phyloP scores from a whole-genome alignment of 2,888 invertebrate species.

The Lymantria dispar region DNA sequence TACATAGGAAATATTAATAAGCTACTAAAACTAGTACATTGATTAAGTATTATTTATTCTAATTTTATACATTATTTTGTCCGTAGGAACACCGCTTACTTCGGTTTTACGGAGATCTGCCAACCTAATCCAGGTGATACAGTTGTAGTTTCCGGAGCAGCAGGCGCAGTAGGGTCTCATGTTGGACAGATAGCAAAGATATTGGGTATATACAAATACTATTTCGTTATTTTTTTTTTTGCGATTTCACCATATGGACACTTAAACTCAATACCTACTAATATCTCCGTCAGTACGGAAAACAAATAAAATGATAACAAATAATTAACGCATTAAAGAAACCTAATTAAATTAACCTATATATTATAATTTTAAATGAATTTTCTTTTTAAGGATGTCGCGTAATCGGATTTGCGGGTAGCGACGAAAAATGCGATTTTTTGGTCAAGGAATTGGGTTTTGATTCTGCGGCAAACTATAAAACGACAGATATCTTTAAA shows the following conservation, averaged over 20 bases:
- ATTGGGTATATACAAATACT: slow-evolving; percentile 58
- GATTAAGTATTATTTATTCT: too few species aligned
- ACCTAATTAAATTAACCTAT: too few species aligned
- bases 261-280: too few species aligned
- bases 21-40: too few species aligned
- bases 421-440: slow-evolving; percentile 87
- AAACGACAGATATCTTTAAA: slow-evolving; percentile 77
- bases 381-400: slow-evolving; percentile 71
- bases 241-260: too few species aligned
- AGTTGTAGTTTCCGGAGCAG: slow-evolving; percentile 86
- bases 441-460: slow-evolving; percentile 84
- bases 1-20: too few species aligned
- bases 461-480: slow-evolving; percentile 88
- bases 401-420: slow-evolving; percentile 88
- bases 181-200: slow-evolving; percentile 90
- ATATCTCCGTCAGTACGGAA: too few species aligned
- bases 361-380: neutral
- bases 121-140: slow-evolving; percentile 86
- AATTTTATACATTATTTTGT: neutral
- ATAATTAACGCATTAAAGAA: too few species aligned
- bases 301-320: too few species aligned
- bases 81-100: slow-evolving; percentile 86
- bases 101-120: slow-evolving; percentile 86
- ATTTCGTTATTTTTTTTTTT: too few species aligned
- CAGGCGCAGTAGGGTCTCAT: slow-evolving; percentile 88